phyloP scores from a whole-genome alignment of 2,113 vertebrate genomes.

The Uria aalge region DNA sequence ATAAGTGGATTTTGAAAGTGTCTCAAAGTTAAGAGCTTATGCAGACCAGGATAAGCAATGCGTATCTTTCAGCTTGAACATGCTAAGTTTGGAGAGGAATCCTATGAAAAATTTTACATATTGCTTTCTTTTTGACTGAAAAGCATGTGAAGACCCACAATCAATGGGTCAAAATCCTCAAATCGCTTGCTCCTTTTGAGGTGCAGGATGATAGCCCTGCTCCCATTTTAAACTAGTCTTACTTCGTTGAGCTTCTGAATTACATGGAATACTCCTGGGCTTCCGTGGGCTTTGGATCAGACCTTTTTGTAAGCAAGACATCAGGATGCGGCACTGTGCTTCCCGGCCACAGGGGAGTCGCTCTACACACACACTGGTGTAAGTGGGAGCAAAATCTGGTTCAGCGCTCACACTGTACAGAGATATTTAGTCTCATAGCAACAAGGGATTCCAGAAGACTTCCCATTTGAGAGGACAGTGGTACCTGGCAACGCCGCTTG shows the following conservation, averaged over 20 bases:
- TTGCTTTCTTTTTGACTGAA: neutral
- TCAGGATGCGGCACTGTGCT: neutral
- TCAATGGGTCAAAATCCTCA: neutral
- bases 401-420: neutral
- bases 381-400: constrained; percentile 44
- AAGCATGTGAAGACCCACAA: neutral
- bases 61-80: neutral
- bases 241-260: neutral
- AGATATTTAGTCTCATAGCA: constrained; percentile 62
- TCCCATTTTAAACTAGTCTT: neutral
- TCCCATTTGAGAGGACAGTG: constrained; percentile 45
- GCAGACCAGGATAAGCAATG: neutral
- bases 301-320: neutral
- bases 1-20: neutral
- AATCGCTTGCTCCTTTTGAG: neutral
- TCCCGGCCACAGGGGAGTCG: neutral
- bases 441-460: constrained; percentile 62
- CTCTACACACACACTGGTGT: neutral
- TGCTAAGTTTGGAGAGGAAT: neutral
- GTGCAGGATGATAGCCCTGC: neutral
- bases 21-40: neutral
- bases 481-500: constrained; percentile 23
- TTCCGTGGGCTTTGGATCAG: neutral
- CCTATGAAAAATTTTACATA: neutral
- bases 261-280: neutral